Evolutionary conservation across 2,113 vertebrate genomes (phyloP).

Genomic region (Vimba vimba): DNA sequence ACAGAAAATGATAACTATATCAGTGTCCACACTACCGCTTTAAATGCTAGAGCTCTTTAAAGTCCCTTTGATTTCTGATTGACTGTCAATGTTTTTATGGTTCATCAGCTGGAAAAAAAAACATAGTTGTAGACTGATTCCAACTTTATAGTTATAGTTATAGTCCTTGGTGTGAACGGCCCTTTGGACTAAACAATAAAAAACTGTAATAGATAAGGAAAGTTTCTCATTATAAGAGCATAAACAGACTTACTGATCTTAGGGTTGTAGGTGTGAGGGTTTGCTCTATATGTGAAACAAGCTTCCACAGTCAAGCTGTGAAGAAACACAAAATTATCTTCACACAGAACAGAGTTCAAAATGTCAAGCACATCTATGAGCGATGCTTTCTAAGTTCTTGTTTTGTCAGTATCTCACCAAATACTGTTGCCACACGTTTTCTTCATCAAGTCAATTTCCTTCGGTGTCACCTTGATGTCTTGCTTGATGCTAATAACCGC

Average conservation of each 20-base stretch:
- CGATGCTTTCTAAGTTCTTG: too few relatives aligned
- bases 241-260: constrained; percentile 81
- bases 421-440: constrained; percentile 79
- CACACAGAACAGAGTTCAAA: background rate
- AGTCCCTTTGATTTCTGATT: background rate
- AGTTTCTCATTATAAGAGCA: background rate
- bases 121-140: too few relatives aligned
- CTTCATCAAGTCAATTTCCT: constrained; percentile 74
- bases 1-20: background rate
- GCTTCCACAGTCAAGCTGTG: constrained; percentile 85
- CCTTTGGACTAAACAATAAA: background rate
- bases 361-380: background rate
- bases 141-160: background rate
- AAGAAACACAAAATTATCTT: constrained; percentile 43
- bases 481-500: constrained; percentile 87
- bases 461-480: constrained; percentile 81
- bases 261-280: constrained; percentile 81
- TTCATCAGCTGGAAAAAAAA: background rate
- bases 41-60: background rate
- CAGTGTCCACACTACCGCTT: background rate
- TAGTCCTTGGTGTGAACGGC: background rate
- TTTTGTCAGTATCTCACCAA: constrained; percentile 77
- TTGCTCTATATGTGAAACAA: constrained; percentile 89
- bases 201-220: background rate
- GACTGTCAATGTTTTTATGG: background rate